A percentile compares a stretch with the other conserved stretches of the same genome.
These are phyloP conservation scores for Choristoneura fumiferana DNA, from an alignment of 1,140 invertebrate species.

Conservation along the genomic window DNA sequence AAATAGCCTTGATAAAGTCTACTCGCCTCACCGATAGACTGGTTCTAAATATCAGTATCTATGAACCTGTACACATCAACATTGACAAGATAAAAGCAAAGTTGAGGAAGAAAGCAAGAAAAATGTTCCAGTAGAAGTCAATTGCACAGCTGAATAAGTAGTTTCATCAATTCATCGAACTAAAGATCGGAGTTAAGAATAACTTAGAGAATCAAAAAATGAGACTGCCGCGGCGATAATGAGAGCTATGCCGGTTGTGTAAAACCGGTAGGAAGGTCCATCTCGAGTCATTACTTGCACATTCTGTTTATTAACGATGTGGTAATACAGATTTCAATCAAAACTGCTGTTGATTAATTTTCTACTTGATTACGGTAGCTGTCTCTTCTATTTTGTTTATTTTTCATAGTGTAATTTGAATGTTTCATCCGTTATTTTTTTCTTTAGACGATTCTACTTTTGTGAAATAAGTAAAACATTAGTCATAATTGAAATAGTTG, in stretches of 20 bases:
- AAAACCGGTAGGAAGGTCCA: constrained; percentile 69
- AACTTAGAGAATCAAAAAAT: constrained; percentile 53
- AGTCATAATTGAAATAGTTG: constrained; percentile 1
- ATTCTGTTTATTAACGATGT: constrained; percentile 52
- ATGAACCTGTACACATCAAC: too few species aligned
- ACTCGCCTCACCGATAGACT: neutral
- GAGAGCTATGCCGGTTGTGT: constrained; percentile 47
- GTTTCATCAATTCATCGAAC: neutral
- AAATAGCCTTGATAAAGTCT: neutral
- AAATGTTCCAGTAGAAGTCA: neutral
- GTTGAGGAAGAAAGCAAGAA: too few species aligned
- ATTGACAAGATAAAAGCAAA: too few species aligned
- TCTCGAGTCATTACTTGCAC: constrained; percentile 60
- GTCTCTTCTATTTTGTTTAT: constrained; percentile 40
- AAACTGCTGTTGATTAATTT: constrained; percentile 71
- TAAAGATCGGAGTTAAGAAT: neutral
- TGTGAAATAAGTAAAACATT: neutral
- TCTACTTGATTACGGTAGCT: constrained; percentile 57
- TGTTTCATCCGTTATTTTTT: neutral
- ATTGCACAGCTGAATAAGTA: neutral
- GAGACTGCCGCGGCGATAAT: constrained; percentile 48
- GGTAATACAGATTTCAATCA: constrained; percentile 62
- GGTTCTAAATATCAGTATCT: neutral
- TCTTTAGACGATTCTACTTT: neutral
- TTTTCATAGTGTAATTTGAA: constrained; percentile 8